Evolutionary conservation across 2,797 vertebrate genomes (phyloP).

Genomic region (Capromys pilorides): DNA sequence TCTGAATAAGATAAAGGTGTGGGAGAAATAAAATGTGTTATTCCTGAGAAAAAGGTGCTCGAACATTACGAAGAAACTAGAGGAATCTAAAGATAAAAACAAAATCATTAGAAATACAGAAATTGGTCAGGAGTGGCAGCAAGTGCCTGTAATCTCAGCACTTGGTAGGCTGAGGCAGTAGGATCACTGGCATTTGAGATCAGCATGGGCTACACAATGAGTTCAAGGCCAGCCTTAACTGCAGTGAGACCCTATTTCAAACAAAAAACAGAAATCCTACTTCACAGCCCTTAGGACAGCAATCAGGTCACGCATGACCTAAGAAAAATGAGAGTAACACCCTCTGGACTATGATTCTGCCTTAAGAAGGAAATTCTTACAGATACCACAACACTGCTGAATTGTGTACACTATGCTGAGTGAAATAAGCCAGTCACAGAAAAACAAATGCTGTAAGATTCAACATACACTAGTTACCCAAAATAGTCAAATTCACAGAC

Average conservation of each 20-base stretch:
- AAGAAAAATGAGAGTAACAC: not conserved
- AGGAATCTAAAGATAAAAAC: not conserved
- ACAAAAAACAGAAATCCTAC: constrained; percentile 18
- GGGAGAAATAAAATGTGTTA: not conserved
- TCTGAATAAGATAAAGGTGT: not conserved
- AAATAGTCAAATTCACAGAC: not conserved
- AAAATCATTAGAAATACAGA: constrained; percentile 27
- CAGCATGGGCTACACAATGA: no score
- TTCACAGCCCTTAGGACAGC: not conserved
- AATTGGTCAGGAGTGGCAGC: not conserved
- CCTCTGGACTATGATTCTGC: not conserved
- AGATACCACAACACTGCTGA: not conserved
- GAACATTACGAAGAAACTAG: constrained; percentile 37
- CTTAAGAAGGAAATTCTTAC: not conserved
- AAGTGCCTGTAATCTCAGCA: no score
- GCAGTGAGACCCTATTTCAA: no score
- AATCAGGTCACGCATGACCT: not conserved
- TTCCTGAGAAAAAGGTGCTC: not conserved
- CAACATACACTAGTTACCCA: not conserved
- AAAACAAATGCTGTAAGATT: not conserved
- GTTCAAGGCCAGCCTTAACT: no score
- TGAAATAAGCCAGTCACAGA: not conserved
- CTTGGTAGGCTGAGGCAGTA: no score
- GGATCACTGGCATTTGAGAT: no score
- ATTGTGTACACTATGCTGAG: not conserved